A percentile compares a stretch with the other conserved stretches of the same genome.
Evolutionary conservation across 2,888 invertebrate species (phyloP).

Genomic region (Diplazon laetatorius): DNA sequence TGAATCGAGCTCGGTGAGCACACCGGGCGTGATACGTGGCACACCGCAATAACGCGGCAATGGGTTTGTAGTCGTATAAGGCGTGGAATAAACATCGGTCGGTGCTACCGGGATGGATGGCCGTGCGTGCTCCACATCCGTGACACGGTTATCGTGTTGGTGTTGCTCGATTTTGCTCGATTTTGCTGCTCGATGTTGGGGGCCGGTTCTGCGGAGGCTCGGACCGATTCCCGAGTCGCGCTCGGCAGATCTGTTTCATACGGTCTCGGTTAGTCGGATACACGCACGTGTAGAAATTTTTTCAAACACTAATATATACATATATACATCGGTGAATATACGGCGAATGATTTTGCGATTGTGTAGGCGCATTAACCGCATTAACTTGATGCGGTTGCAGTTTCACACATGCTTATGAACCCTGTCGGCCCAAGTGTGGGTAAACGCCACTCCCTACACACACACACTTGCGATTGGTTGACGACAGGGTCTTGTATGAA

Average conservation of each 20-base stretch:
- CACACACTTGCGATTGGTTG: no score
- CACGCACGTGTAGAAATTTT: neutral
- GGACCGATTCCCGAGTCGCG: no score
- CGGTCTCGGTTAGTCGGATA: constrained; percentile 40
- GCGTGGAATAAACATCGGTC: constrained; percentile 60
- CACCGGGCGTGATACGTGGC: neutral
- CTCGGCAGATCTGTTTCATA: constrained; percentile 61
- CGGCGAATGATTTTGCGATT: no score
- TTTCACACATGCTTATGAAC: constrained; percentile 19
- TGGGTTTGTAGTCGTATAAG: constrained; percentile 64
- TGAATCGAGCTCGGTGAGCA: no score
- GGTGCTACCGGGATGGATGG: constrained; percentile 68
- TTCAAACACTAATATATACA: constrained; percentile 14
- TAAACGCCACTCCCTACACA: no score
- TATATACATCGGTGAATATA: neutral
- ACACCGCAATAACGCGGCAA: constrained; percentile 60
- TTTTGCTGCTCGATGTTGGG: constrained; percentile 32
- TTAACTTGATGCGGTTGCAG: constrained; percentile 28
- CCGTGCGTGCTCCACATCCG: constrained; percentile 81
- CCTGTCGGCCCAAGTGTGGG: no score
- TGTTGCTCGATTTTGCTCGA: constrained; percentile 56
- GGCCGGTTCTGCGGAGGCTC: constrained; percentile 63
- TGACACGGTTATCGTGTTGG: constrained; percentile 81
- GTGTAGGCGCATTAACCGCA: constrained; percentile 51
- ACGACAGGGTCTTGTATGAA: no score